Evolutionary conservation across 37 sponge, comb jelly and placozoan species (phyloP).

Genomic region (Oscarella lobularis): DNA sequence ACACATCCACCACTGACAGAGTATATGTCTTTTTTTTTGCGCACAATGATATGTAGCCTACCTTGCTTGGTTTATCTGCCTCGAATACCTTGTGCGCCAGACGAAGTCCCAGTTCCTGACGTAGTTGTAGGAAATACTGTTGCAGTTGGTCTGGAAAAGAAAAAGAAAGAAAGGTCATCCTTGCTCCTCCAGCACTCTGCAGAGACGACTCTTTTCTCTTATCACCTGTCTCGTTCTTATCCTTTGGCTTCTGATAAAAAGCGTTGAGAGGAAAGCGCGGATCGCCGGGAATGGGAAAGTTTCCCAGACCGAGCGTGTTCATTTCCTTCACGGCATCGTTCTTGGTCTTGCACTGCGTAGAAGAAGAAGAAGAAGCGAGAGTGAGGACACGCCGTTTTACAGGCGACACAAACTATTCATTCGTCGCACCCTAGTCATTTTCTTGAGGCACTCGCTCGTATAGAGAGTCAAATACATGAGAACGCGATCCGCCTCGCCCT

Average conservation of each 20-base stretch:
- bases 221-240: conserved; percentile 59
- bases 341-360: conserved; percentile 58
- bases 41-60: conserved; percentile 1
- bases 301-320: conserved; percentile 70
- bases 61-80: conserved; percentile 77
- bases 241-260: conserved; percentile 68
- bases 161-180: not conserved
- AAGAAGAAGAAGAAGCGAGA: conserved; percentile 2
- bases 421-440: conserved; percentile 55
- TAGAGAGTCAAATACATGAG: conserved; percentile 95
- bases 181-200: not conserved
- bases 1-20: conserved; percentile 91
- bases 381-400: not conserved
- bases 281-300: conserved; percentile 92
- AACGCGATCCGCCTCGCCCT: conserved; percentile 80
- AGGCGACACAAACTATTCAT: not conserved
- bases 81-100: conserved; percentile 88
- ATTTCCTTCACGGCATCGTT: conserved; percentile 76
- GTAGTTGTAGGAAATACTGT: conserved; percentile 79
- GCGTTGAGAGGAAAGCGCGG: conserved; percentile 86
- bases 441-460: conserved; percentile 92
- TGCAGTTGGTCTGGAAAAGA: conserved; percentile 63
- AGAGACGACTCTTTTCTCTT: not conserved
- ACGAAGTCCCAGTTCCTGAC: conserved; percentile 86
- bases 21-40: not conserved